Evolutionary conservation across 2,888 invertebrate species (phyloP).

Genomic region (Leptogaster cylindrica): DNA sequence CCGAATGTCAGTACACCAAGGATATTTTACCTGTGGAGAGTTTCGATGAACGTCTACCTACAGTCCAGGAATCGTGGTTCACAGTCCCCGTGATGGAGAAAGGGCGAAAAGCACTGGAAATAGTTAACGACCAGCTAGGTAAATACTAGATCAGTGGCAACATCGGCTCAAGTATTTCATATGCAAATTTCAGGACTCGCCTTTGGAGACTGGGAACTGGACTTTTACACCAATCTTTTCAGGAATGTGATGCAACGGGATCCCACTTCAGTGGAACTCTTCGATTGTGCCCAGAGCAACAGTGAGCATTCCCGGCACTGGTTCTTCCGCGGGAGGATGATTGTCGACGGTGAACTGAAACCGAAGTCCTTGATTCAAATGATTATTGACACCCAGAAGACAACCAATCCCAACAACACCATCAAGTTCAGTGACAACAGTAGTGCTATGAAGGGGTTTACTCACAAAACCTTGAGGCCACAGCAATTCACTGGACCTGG

Average conservation of each 20-base stretch:
- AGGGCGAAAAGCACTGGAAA: slow-evolving; percentile 80
- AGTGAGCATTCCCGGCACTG: slow-evolving; percentile 98
- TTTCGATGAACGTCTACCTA: slow-evolving; percentile 72
- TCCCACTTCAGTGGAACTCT: slow-evolving; percentile 96
- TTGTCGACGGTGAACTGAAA: slow-evolving; percentile 79
- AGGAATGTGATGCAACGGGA: slow-evolving; percentile 81
- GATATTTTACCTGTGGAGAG: slow-evolving; percentile 70
- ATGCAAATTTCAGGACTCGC: slow-evolving; percentile 71
- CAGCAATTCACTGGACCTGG: slow-evolving; percentile 66
- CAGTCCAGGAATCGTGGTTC: slow-evolving; percentile 77
- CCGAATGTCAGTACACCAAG: slow-evolving; percentile 81
- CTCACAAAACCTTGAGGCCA: slow-evolving; percentile 74
- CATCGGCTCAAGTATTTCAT: background rate
- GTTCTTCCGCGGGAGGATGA: slow-evolving; percentile 94
- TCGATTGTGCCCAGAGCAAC: slow-evolving; percentile 97
- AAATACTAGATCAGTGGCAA: too few species aligned
- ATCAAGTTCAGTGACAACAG: slow-evolving; percentile 98
- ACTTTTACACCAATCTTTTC: slow-evolving; percentile 89
- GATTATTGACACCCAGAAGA: slow-evolving; percentile 87
- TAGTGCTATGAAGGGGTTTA: slow-evolving; percentile 88
- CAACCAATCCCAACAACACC: slow-evolving; percentile 89
- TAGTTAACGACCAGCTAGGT: slow-evolving; percentile 80
- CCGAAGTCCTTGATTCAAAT: slow-evolving; percentile 88
- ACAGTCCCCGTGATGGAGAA: slow-evolving; percentile 81
- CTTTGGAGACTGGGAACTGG: slow-evolving; percentile 91